Percentiles rank a stretch among this genome's conserved stretches.
These are phyloP conservation scores for Ptychobarbus kaznakovi DNA, from an alignment of 2,797 vertebrate species.

Conservation along the genomic window DNA sequence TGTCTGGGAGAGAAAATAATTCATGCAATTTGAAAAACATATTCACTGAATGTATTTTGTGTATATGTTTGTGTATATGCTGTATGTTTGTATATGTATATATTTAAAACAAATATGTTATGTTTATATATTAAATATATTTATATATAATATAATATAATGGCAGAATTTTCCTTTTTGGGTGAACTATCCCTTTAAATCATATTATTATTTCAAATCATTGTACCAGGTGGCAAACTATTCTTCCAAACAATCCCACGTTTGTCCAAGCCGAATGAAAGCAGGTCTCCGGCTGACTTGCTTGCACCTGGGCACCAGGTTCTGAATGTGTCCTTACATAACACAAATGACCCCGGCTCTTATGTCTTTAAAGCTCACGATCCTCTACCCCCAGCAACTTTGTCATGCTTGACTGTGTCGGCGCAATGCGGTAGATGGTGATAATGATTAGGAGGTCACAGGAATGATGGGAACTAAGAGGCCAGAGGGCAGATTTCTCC, in stretches of 20 bases:
- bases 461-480: constrained; percentile 35
- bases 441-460: constrained; percentile 55
- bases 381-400: constrained; percentile 29
- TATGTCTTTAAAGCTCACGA: neutral
- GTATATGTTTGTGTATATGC: no score
- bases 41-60: neutral
- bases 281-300: neutral
- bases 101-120: no score
- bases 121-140: no score
- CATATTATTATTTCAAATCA: neutral
- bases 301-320: constrained; percentile 30
- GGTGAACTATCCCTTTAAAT: neutral
- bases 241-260: constrained; percentile 1
- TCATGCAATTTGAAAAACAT: neutral
- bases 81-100: no score
- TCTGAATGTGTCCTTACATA: constrained; percentile 17
- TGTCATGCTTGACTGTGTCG: constrained; percentile 48
- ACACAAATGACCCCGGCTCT: constrained; percentile 27
- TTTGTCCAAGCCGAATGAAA: neutral
- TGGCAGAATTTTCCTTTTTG: no score
- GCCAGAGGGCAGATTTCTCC: constrained; percentile 39
- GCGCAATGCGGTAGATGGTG: constrained; percentile 37
- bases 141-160: no score
- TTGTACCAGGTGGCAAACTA: neutral
- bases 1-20: neutral